Evolutionary conservation across 2,888 invertebrate genomes (phyloP).

Genomic region (Amblyjoppa fuscipennis): DNA sequence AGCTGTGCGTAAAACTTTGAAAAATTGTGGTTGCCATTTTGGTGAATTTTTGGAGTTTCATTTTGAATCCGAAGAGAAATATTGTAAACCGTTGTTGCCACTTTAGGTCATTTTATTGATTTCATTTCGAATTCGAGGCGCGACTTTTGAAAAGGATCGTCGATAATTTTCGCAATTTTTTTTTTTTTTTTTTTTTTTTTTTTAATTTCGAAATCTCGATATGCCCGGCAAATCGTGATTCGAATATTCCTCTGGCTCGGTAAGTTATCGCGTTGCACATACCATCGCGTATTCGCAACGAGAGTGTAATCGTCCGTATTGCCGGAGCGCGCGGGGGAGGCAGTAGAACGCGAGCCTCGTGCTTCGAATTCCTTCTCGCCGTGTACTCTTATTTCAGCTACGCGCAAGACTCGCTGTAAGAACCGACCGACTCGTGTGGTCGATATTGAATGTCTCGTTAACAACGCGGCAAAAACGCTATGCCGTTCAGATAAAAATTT

Average conservation of each 20-base stretch:
- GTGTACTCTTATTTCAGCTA: conserved; percentile 56
- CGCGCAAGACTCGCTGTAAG: conserved; percentile 35
- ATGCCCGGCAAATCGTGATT: conserved; percentile 17
- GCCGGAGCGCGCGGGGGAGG: conserved; percentile 35
- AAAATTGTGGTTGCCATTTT: too few species aligned
- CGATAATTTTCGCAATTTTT: not conserved
- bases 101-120: too few species aligned
- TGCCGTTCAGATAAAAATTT: not conserved
- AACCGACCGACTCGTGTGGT: conserved; percentile 25
- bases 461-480: not conserved
- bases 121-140: too few species aligned
- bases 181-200: not conserved
- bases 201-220: not conserved
- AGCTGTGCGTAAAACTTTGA: too few species aligned
- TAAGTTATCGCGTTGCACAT: conserved; percentile 17
- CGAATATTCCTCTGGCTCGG: conserved; percentile 55
- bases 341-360: conserved; percentile 45
- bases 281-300: conserved; percentile 60
- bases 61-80: too few species aligned
- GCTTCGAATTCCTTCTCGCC: conserved; percentile 63
- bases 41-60: too few species aligned
- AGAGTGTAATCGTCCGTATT: conserved; percentile 59
- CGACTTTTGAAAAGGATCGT: too few species aligned
- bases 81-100: too few species aligned
- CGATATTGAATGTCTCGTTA: conserved; percentile 24